Evolutionary conservation across 2,113 vertebrate genomes (phyloP), one percentile per base, ranked within the genome.

Genomic region (Cryptotis parvus): DNA sequence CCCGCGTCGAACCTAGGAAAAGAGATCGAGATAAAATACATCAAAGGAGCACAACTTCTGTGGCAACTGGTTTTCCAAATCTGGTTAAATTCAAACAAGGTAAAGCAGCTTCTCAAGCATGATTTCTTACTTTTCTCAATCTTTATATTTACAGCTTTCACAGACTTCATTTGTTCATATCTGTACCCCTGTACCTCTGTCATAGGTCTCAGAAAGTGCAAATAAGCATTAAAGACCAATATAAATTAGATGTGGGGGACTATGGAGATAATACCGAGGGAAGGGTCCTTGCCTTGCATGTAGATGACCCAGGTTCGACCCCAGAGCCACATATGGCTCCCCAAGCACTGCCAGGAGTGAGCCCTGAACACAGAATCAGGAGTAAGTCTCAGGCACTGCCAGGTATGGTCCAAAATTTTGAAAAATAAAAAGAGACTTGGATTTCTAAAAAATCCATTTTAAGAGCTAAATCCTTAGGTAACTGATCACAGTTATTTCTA

Each of bases 1-100:
- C 98, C 99, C 99, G 91, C 99, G 99, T 31, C 99, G 98, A 16
- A 99, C 99, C 99, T 99, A 45, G 0, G 29, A 83, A 80, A 31
- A 76, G 11, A 93, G 73, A 45, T 26, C 20, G 37, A 58, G 45
- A 80, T 68, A 39, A 85, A 90, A 45, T 35, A 45, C 12, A 37
- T 12, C 3, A 77, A 78, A 82, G 6, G 29, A 26, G 24, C 31
- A 45, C 33, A 92, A 58, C 14, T 74, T 22, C 31, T 86, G 75
- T 74, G 41, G 37, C n/a, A 10, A 15, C 33, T 89, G 79, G 43
- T 15, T 86, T 85, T 69, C 31, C 43, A 73, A 83, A n/a, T 22
- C 92, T 43, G 16, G 77, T 45, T 86, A 69, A 74, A 80, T 37
- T 84, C 73, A 81, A 93, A 86, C 3, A n/a, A 41, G 37, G 66